Percentiles rank a stretch among this genome's conserved stretches.
These are phyloP conservation scores for Drosophila sp. DNA, from an alignment of 1,140 invertebrate species.

Conservation along the genomic window DNA sequence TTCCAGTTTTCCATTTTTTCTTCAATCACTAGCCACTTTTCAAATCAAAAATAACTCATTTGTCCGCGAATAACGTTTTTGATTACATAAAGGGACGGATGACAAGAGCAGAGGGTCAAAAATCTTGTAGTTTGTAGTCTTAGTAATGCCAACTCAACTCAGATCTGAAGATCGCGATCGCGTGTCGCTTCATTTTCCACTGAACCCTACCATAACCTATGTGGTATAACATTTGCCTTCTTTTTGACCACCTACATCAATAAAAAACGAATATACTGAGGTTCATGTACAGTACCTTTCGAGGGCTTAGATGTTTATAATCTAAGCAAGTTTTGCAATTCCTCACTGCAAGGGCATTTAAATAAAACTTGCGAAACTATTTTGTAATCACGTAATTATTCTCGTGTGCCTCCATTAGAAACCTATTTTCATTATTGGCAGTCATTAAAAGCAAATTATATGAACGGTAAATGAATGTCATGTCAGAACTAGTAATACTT, in stretches of 20 bases:
- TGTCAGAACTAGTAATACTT: neutral
- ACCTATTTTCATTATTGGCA: conserved; percentile 3
- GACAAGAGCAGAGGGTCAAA: too few relatives aligned
- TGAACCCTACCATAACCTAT: too few relatives aligned
- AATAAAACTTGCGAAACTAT: conserved; percentile 36
- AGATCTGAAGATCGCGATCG: too few relatives aligned
- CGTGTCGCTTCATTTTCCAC: too few relatives aligned
- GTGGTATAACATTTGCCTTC: too few relatives aligned
- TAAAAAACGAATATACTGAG: neutral
- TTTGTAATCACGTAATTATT: conserved; percentile 35
- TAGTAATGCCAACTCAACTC: too few relatives aligned
- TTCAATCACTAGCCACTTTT: too few relatives aligned
- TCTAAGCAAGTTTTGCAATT: neutral
- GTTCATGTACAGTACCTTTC: neutral
- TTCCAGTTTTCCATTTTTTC: neutral
- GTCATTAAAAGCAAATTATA: conserved; percentile 6
- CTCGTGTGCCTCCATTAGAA: conserved; percentile 3
- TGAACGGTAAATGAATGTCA: conserved; percentile 1
- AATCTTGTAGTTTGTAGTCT: too few relatives aligned
- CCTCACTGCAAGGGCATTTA: neutral
- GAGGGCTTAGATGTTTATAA: neutral
- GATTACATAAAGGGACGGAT: too few relatives aligned
- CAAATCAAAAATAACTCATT: too few relatives aligned
- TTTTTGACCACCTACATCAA: neutral
- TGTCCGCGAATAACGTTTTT: too few relatives aligned